A percentile compares a stretch with the other conserved stretches of the same genome.
phyloP scores from a whole-genome alignment of 2,888 invertebrate species.

The Drosophila cognata region DNA sequence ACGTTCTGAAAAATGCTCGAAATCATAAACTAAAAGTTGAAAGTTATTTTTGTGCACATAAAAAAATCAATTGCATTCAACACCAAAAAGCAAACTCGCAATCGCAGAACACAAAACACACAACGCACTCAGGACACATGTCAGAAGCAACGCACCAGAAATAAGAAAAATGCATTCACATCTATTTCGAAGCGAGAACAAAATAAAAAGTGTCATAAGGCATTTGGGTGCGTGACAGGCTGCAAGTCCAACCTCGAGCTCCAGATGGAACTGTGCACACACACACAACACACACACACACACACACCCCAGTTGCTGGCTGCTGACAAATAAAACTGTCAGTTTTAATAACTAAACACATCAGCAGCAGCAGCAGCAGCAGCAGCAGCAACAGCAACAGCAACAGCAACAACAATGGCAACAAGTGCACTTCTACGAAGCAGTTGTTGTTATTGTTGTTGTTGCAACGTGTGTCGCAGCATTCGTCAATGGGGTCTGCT shows the following conservation, averaged over 20 bases:
- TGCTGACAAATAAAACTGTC: constrained; percentile 82
- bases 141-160: constrained; percentile 52
- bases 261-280: constrained; percentile 39
- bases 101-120: constrained; percentile 33
- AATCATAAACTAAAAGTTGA: constrained; percentile 34
- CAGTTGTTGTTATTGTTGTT: constrained; percentile 21
- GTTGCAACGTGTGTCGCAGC: constrained; percentile 39
- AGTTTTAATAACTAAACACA: constrained; percentile 79
- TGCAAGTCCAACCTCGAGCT: constrained; percentile 24
- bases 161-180: constrained; percentile 29
- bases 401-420: constrained; percentile 27
- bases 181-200: constrained; percentile 39
- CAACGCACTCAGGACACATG: constrained; percentile 65
- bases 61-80: constrained; percentile 73
- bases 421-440: constrained; percentile 62
- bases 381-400: constrained; percentile 35
- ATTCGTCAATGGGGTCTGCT: constrained; percentile 50
- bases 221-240: constrained; percentile 49
- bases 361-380: constrained; percentile 34
- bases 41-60: constrained; percentile 60
- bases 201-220: constrained; percentile 76
- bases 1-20: constrained; percentile 11
- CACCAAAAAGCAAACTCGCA: constrained; percentile 44
- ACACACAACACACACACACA: not conserved
- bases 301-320: constrained; percentile 22